Base-by-base conservation (phyloP, 2,797 vertebrate species). In the Coccyzus lansbergi region DNA sequence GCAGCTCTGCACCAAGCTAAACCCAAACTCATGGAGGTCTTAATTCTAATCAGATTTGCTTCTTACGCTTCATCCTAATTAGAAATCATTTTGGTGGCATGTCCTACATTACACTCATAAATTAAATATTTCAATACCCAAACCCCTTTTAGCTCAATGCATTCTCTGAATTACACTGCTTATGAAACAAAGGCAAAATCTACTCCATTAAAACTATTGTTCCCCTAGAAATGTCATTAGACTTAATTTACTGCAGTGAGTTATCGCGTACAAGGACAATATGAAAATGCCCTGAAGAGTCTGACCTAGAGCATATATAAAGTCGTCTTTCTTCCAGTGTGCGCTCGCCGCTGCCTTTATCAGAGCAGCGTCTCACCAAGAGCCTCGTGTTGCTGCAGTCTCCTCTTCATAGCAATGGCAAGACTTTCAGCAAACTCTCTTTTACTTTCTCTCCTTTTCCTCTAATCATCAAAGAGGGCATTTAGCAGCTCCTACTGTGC, bases 11-110 rank as follows among this genome's bases (percentile, higher is more conserved):
- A 49, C 65, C 46, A 46, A 67, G 82, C 52, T 65, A 64, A 68
- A 38, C 58, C 80, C 33, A 8, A 44, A 53, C 44, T 65, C 38
- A 58, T 63, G 91, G 53, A 62, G 72, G 36, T n/a, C 85, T 76
- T 71, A 24, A 63, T 67, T 75, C 53, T 80, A 49, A 91, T 86
- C 81, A 86, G 58, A 79, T 91, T 91, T 86, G 25, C 68, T 67
- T 79, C 68, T 88, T 86, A 67, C 63, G 60, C 63, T 83, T 83
- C 84, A 58, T 24, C 53, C 81, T 88, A 75, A 88, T 86, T 79
- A 71, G 62, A 88, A 86, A 75, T 71, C 14, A 71, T 88, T 88
- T 83, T 59, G 68, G 72, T 91, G 63, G 59, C 38, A 26, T 36
- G 76, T 59, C 76, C 60, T 88, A 64, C 42, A 65, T 82, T 65